phyloP scores from a whole-genome alignment of 2,888 invertebrate species.

The Clusia tigrina region DNA sequence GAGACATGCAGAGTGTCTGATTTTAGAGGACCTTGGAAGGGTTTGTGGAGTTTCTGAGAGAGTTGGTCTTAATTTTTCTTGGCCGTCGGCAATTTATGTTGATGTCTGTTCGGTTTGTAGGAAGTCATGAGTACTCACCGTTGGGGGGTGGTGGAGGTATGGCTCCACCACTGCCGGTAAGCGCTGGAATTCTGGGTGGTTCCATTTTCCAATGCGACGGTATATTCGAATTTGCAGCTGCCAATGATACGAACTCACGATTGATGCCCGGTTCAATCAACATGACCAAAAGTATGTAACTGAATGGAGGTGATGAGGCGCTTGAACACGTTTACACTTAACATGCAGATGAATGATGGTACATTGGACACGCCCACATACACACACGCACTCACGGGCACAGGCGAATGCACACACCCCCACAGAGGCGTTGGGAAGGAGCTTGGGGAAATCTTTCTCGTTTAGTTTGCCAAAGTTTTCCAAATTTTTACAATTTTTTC shows the following conservation, averaged over 20 bases:
- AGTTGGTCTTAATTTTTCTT: too few species aligned
- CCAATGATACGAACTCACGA: slow-evolving; percentile 63
- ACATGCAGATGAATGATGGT: slow-evolving; percentile 33
- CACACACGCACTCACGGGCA: slow-evolving; percentile 28
- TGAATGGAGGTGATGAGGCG: too few species aligned
- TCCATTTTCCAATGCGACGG: slow-evolving; percentile 63
- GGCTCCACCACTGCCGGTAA: slow-evolving; percentile 41
- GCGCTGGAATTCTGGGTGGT: slow-evolving; percentile 58
- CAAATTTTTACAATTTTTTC: background rate
- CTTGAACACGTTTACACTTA: slow-evolving; percentile 27
- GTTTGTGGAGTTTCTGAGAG: too few species aligned
- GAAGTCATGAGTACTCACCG: slow-evolving; percentile 56
- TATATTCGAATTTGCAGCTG: slow-evolving; percentile 59
- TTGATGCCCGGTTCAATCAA: slow-evolving; percentile 64
- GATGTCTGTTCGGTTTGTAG: slow-evolving; percentile 1
- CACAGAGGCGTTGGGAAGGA: slow-evolving; percentile 27
- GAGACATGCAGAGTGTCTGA: too few species aligned
- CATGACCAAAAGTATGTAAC: too few species aligned
- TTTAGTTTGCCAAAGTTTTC: background rate
- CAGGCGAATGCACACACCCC: slow-evolving; percentile 27
- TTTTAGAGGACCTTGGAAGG: too few species aligned
- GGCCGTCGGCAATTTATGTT: slow-evolving; percentile 44
- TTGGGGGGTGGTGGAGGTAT: slow-evolving; percentile 53
- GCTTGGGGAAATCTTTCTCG: slow-evolving; percentile 30
- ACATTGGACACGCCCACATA: background rate